Evolutionary conservation across 2,113 vertebrate genomes (phyloP).

Genomic region (Rhinolophus ferrumequinum): DNA sequence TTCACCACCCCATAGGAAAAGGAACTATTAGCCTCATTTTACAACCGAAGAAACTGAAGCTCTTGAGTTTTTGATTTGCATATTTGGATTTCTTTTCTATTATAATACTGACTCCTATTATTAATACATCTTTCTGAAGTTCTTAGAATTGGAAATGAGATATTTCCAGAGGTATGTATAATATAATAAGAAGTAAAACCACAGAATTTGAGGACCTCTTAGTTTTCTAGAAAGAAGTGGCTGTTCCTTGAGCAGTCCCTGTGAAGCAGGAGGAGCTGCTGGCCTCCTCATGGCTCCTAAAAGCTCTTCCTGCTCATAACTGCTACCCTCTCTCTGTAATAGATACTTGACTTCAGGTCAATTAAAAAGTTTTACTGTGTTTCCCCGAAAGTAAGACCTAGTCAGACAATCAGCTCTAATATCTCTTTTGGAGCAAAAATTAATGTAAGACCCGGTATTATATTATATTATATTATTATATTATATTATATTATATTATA

Average conservation of each 20-base stretch:
- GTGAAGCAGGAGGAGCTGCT: not conserved
- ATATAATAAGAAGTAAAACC: not conserved
- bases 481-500: too few species aligned
- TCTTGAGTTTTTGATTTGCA: conserved; percentile 1
- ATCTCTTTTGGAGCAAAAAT: too few species aligned
- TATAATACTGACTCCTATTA: not conserved
- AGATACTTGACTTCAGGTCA: not conserved
- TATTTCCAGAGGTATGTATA: not conserved
- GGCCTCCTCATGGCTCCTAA: not conserved
- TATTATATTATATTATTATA: too few species aligned
- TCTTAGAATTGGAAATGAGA: conserved; percentile 33
- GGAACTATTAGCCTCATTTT: not conserved
- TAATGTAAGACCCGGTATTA: too few species aligned
- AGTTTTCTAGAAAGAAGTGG: conserved; percentile 32
- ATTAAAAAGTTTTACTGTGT: not conserved
- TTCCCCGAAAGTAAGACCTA: too few species aligned
- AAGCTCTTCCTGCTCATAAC: not conserved
- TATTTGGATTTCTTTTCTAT: not conserved
- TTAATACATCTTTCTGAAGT: conserved; percentile 22
- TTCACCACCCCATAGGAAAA: not conserved
- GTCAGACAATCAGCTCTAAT: too few species aligned
- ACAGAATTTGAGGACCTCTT: not conserved
- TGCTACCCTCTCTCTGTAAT: not conserved
- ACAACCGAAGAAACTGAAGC: not conserved
- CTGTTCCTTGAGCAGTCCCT: not conserved